phyloP scores from a whole-genome alignment of 2,888 invertebrate species.

The Panorpa germanica region DNA sequence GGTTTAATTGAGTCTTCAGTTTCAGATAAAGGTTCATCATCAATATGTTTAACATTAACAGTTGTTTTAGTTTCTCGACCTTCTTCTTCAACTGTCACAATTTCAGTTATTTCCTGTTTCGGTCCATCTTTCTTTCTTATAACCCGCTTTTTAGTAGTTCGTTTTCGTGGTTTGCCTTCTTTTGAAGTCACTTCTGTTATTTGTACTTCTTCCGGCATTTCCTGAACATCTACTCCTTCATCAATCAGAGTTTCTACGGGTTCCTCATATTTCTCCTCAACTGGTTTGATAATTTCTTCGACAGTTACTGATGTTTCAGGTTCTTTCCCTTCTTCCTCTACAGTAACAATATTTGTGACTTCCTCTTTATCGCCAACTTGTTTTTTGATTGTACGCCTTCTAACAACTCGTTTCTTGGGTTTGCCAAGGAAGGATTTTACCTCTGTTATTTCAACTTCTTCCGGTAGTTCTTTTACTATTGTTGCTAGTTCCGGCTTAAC shows the following conservation, averaged over 20 bases:
- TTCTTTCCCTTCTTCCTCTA: constrained; percentile 18
- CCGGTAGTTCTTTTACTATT: too few relatives aligned
- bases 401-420: constrained; percentile 7
- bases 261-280: too few relatives aligned
- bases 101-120: constrained; percentile 17
- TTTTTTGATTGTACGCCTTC: constrained; percentile 17
- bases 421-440: too few relatives aligned
- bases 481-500: too few relatives aligned
- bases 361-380: constrained; percentile 19
- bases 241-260: constrained; percentile 10
- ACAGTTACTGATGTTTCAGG: constrained; percentile 16
- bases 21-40: constrained; percentile 2
- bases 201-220: constrained; percentile 14
- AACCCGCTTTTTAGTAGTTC: constrained; percentile 17
- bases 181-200: constrained; percentile 15
- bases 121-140: constrained; percentile 16
- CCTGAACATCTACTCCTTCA: constrained; percentile 15
- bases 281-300: constrained; percentile 13
- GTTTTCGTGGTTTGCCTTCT: constrained; percentile 15
- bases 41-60: constrained; percentile 15
- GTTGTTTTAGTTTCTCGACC: constrained; percentile 19
- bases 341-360: constrained; percentile 17
- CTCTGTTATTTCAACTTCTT: too few relatives aligned
- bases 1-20: constrained; percentile 12
- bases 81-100: constrained; percentile 18